Percentiles rank a stretch among this genome's conserved stretches.
These are phyloP conservation scores for Astropecten irregularis DNA, from an alignment of 53 echinoderm and acorn worm genomes.

Conservation along the genomic window DNA sequence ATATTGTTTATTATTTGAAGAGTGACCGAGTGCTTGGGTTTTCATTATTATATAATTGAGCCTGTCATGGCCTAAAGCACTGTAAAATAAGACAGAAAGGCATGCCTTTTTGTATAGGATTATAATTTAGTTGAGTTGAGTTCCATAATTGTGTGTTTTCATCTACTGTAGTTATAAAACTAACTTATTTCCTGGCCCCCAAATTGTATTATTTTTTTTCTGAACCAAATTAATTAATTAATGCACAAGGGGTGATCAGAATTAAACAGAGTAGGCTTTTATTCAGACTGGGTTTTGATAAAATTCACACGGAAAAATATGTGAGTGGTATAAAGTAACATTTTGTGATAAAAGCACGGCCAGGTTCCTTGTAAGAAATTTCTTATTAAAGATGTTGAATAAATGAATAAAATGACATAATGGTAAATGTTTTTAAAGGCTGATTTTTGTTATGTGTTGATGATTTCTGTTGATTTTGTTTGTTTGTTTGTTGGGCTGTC, in stretches of 20 bases:
- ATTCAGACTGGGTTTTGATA: slow-evolving; percentile 46
- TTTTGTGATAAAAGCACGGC: slow-evolving; percentile 4
- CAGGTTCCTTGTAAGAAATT: slow-evolving; percentile 45
- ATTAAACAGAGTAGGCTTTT: background rate
- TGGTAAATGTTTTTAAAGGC: background rate
- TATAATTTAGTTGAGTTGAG: background rate
- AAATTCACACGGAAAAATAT: background rate
- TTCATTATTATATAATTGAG: too few relatives aligned
- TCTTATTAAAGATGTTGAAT: slow-evolving; percentile 47
- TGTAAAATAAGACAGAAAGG: too few relatives aligned
- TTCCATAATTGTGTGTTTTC: slow-evolving; percentile 15
- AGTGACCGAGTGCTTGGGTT: too few relatives aligned
- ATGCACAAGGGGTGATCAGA: background rate
- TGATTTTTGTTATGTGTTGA: background rate
- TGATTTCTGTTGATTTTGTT: too few relatives aligned
- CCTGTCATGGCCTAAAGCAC: too few relatives aligned
- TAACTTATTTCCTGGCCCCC: slow-evolving; percentile 29
- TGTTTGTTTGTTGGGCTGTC: too few relatives aligned
- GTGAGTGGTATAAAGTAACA: slow-evolving; percentile 35
- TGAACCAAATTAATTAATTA: too few relatives aligned
- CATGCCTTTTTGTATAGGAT: background rate
- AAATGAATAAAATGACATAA: slow-evolving; percentile 25
- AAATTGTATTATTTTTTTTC: slow-evolving; percentile 1
- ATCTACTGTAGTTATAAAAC: background rate
- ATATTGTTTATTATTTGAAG: too few relatives aligned